A percentile compares a stretch with the other conserved stretches of the same genome.
Evolutionary conservation across 1,140 invertebrate genomes (phyloP).

Genomic region (Stegodyphus mimosarum): DNA sequence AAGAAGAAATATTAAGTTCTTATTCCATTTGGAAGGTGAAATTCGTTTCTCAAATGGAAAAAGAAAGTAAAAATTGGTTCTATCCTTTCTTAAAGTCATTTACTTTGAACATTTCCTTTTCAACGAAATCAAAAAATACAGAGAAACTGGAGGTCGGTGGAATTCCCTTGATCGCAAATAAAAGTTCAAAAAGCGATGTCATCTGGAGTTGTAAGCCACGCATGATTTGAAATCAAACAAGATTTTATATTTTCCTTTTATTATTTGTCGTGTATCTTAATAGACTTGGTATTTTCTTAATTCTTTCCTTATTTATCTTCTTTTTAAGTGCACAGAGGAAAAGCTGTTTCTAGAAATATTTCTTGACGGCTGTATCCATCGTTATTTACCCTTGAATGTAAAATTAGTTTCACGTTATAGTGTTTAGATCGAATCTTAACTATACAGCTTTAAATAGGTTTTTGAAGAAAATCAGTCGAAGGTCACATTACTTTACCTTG

Average conservation of each 20-base stretch:
- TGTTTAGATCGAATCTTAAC: too few species aligned
- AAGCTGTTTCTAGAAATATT: too few species aligned
- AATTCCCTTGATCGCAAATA: not conserved
- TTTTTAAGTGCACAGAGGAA: too few species aligned
- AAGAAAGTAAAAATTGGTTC: not conserved
- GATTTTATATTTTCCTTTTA: not conserved
- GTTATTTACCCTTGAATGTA: too few species aligned
- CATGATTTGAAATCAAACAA: slow-evolving; percentile 15
- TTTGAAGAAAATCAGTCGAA: too few species aligned
- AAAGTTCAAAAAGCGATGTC: slow-evolving; percentile 6
- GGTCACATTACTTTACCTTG: too few species aligned
- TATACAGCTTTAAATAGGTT: too few species aligned
- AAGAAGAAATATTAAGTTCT: not conserved
- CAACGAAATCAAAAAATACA: not conserved
- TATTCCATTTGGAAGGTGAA: not conserved
- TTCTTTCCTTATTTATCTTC: too few species aligned
- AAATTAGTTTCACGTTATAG: too few species aligned
- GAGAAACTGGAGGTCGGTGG: not conserved
- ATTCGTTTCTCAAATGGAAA: not conserved
- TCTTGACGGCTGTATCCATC: too few species aligned
- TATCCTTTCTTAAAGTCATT: slow-evolving; percentile 21
- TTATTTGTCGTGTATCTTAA: too few species aligned
- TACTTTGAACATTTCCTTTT: not conserved
- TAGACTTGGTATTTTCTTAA: too few species aligned
- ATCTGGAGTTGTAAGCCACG: not conserved